Percentiles rank a stretch among this genome's conserved stretches.
phyloP scores from a whole-genome alignment of 2,113 vertebrate species.

The Mirounga angustirostris region DNA sequence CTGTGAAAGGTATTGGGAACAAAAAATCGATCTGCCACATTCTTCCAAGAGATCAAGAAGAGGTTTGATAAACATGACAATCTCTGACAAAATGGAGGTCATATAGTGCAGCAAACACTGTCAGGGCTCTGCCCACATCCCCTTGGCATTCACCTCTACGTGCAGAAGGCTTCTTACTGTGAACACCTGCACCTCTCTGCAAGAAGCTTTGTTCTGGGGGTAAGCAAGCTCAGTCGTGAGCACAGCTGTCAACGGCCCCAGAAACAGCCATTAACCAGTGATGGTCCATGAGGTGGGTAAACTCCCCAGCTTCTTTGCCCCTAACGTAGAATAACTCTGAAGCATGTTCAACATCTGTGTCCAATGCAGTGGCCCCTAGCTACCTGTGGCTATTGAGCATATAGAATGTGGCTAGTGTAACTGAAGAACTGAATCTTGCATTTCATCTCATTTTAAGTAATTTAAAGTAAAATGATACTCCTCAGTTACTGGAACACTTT shows the following conservation, averaged over 20 bases:
- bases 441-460: not conserved
- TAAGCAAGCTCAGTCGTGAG: not conserved
- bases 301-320: not conserved
- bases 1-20: not conserved
- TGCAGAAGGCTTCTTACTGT: not conserved
- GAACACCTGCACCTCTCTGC: not conserved
- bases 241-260: conserved; percentile 23
- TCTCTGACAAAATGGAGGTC: not conserved
- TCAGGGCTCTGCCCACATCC: not conserved
- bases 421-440: not conserved
- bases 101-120: accelerated
- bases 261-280: not conserved
- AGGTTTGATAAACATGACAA: not conserved
- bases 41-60: not conserved
- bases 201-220: not conserved
- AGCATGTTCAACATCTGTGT: not conserved
- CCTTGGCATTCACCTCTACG: not conserved
- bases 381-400: not conserved
- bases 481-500: not conserved
- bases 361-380: not conserved
- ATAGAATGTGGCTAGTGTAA: not conserved
- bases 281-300: not conserved
- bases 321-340: not conserved
- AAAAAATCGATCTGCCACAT: not conserved
- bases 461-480: not conserved